Base-by-base conservation (phyloP, 2,113 vertebrate genomes). In the Thunnus maccoyii region DNA sequence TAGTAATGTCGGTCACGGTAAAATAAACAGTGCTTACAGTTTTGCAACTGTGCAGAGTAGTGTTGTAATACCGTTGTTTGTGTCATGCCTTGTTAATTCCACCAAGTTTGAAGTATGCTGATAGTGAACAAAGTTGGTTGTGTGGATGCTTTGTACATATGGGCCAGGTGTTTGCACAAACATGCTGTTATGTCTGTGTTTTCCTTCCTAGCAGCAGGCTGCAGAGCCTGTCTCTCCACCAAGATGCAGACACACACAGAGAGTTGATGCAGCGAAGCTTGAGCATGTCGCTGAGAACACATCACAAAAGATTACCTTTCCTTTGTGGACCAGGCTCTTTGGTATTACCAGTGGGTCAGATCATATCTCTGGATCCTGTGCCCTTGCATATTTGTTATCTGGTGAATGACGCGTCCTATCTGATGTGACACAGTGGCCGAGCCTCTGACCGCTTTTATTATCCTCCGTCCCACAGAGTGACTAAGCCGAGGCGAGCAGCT, bases 341-440 rank as follows among this genome's bases (percentile, higher is more conserved):
- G 72, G 20, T 71, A 82, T 85, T 77, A 89, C 69, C 78, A 54
- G 50, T 15, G 55, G 82, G 77, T 91, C 72, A 87, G 82, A 89
- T 90, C 63, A 36, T 85, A 83, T 91, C 89, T 83, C 66, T 46
- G 70, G 52, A 72, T 81, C 11, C 44, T 32, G 8, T 75, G 62
- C 74, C 57, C 20, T 72, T 70, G 71, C 81, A 58, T 81, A 82
- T 80, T 60, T 83, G 58, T 50, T 85, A 62, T 55, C 71, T 64
- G 68, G 77, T 82, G 78, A 87, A 80, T 87, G 85, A 87, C n/a
- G 3, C 14, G 56, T 72, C 72, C 66, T 83, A 88, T 93, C 87
- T 88, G 83, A 89, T 91, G 88, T 89, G 88, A 88, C 87, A 79
- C 87, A 30, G 80, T 41, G 76, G 63, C 77, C 62, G 48, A 82